A percentile compares a stretch with the other conserved stretches of the same genome.
phyloP scores from a whole-genome alignment of 2,113 vertebrate species.

The Dicrurus megarhynchus region DNA sequence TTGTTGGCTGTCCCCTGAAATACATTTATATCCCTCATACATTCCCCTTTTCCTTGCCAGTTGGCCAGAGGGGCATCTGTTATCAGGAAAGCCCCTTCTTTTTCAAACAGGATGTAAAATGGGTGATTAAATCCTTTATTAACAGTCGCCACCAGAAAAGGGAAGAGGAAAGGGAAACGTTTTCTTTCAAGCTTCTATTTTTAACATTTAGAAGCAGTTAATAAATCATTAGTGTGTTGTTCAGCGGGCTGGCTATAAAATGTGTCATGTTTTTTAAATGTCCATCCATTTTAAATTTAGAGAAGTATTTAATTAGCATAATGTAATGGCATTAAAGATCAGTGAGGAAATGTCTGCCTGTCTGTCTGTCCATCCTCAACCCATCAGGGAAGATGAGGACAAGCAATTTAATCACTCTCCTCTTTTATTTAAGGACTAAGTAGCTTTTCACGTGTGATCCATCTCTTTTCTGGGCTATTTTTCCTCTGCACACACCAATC shows the following conservation, averaged over 20 bases:
- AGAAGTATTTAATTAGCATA: neutral
- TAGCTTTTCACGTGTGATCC: neutral
- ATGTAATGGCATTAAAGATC: neutral
- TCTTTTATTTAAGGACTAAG: neutral
- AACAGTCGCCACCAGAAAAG: neutral
- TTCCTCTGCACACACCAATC: neutral
- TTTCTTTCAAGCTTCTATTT: neutral
- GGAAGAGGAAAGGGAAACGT: neutral
- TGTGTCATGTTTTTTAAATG: neutral
- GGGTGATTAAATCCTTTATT: slow-evolving; percentile 31
- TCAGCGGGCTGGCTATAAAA: neutral
- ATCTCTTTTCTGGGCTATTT: neutral
- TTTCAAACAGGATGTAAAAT: slow-evolving; percentile 50
- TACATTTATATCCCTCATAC: slow-evolving; percentile 47
- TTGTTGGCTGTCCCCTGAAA: slow-evolving; percentile 37
- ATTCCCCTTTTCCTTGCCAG: slow-evolving; percentile 6
- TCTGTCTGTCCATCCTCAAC: neutral
- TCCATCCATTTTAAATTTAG: neutral
- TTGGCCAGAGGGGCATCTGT: slow-evolving; percentile 54
- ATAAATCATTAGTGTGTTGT: neutral
- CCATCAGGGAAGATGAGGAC: neutral
- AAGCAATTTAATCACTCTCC: neutral
- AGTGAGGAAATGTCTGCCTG: neutral
- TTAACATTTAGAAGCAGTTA: neutral
- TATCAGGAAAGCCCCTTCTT: slow-evolving; percentile 40